phyloP scores from a whole-genome alignment of 2,888 invertebrate genomes.

The Gasteruption jaculator region DNA sequence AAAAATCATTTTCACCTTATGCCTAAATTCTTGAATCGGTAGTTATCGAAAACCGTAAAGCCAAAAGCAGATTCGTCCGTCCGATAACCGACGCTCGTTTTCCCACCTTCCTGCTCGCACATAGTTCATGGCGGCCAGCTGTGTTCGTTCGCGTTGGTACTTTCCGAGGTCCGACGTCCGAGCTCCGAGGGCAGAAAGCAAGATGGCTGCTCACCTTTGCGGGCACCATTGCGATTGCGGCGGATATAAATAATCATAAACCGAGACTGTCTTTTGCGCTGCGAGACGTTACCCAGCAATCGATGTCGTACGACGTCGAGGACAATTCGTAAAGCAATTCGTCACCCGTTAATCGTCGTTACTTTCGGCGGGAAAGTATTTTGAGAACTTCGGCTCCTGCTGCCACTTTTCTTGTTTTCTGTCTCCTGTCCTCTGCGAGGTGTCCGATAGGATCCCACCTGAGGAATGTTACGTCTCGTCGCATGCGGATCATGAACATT shows the following conservation, averaged over 20 bases:
- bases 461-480: constrained; percentile 26
- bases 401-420: constrained; percentile 30
- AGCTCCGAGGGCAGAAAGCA: constrained; percentile 36
- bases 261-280: not conserved
- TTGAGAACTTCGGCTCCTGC: constrained; percentile 22
- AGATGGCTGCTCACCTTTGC: constrained; percentile 46
- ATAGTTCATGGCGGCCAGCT: too few species aligned
- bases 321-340: constrained; percentile 15
- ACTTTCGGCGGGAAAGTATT: constrained; percentile 13
- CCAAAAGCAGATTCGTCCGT: too few species aligned
- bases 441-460: constrained; percentile 23
- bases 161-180: constrained; percentile 25
- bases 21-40: too few species aligned
- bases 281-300: constrained; percentile 6
- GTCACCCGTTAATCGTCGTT: constrained; percentile 3
- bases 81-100: constrained; percentile 10
- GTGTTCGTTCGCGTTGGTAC: constrained; percentile 26
- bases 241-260: constrained; percentile 40
- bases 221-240: constrained; percentile 39
- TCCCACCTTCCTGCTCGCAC: constrained; percentile 15
- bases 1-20: too few species aligned
- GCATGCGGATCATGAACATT: too few species aligned
- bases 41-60: too few species aligned
- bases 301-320: constrained; percentile 13
- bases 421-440: constrained; percentile 43